Evolutionary conservation across 1,140 invertebrate species (phyloP), one percentile per base, ranked within the genome.

Genomic region (Drosophila pectinifera): DNA sequence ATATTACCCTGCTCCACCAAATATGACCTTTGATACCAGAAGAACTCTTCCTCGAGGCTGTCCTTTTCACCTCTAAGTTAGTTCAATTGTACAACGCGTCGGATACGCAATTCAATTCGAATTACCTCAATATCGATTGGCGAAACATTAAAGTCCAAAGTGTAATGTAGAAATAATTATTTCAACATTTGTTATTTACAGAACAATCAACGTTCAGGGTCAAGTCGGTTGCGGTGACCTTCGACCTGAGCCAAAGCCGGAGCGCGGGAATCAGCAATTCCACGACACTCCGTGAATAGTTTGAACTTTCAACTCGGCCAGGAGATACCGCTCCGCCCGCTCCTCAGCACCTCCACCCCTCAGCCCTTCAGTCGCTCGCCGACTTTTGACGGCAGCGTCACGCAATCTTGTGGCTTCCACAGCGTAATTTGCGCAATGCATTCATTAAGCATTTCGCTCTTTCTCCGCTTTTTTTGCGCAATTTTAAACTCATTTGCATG

Each of bases 401-500:
- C 39, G 62, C 78, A 70, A 80, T 69, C 59, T 54, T 54, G 68
- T 36, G 54, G 58, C 43, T 58, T 48, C 51, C 69, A 62, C 39
- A 65, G 61, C 61, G 38, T 63, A 63, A 55, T 80, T 81, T 61
- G 67, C 67, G 73, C 61, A 78, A 48, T 81, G 79, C 79, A 73
- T 78, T 83, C 68, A 82, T 82, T 82, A 82, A 57, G 74, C 39
- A 43, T 42, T 49, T 63, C 62, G 42, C 58, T 51, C 28, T 34
- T 38, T 24, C 67, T 70, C 28, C 48, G 5, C 10, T 55, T 48
- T 31, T 49, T 42, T 28, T 36, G 65, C 43, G 24, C 54, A 80
- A 65, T 72, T 80, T 78, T 61, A 45, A 72, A 61, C 78, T 65
- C 58, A 82, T 82, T 81, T 82, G 73, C 73, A 78, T 81, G 62